A percentile compares a stretch with the other conserved stretches of the same genome.
These are phyloP conservation scores for Zaprionus gabonicus DNA, from an alignment of 1,140 invertebrate species.

Conservation along the genomic window DNA sequence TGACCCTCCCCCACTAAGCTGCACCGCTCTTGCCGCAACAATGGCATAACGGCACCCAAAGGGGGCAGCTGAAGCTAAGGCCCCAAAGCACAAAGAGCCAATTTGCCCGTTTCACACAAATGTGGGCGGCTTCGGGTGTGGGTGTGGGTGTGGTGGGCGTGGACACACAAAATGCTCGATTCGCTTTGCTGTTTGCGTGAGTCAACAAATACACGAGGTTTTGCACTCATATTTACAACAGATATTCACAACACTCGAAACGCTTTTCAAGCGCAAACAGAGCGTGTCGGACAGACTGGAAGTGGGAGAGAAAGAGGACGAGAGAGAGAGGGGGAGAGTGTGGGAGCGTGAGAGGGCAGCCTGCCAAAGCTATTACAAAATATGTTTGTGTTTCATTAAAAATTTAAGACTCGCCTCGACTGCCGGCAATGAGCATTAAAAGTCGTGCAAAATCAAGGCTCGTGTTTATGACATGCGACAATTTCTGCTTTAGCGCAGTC, in stretches of 20 bases:
- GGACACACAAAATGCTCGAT: slow-evolving; percentile 37
- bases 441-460: slow-evolving; percentile 41
- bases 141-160: background rate
- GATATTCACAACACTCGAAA: slow-evolving; percentile 53
- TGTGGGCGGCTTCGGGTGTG: slow-evolving; percentile 6
- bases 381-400: slow-evolving; percentile 81
- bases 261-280: slow-evolving; percentile 43
- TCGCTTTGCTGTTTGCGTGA: slow-evolving; percentile 29
- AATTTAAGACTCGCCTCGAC: slow-evolving; percentile 58
- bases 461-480: slow-evolving; percentile 74
- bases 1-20: background rate
- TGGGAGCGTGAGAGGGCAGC: slow-evolving; percentile 4
- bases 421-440: slow-evolving; percentile 5
- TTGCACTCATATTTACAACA: slow-evolving; percentile 41
- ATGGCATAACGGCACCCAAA: slow-evolving; percentile 53
- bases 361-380: slow-evolving; percentile 70
- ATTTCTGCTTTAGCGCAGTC: slow-evolving; percentile 40
- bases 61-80: slow-evolving; percentile 20
- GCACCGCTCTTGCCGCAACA: background rate
- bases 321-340: background rate
- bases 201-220: slow-evolving; percentile 44
- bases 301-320: slow-evolving; percentile 9
- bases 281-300: background rate
- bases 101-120: slow-evolving; percentile 47
- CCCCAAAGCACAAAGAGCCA: slow-evolving; percentile 66